These are phyloP conservation scores for Acanthiza pusilla DNA, from an alignment of 2,797 vertebrate genomes.

Conservation along the genomic window DNA sequence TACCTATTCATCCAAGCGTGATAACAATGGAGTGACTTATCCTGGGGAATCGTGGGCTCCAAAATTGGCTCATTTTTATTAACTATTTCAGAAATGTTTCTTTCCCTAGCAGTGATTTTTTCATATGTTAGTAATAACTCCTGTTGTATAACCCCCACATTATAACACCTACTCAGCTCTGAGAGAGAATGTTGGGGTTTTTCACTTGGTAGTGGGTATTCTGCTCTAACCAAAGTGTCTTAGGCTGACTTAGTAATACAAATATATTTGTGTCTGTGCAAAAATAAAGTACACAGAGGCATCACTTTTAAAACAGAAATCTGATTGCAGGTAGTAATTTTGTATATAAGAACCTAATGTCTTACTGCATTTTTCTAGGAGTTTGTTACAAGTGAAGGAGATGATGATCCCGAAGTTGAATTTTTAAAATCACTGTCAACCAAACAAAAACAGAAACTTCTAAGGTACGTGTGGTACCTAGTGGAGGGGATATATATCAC, in stretches of 20 bases:
- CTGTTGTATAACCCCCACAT: constrained; percentile 14
- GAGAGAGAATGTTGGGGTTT: not conserved
- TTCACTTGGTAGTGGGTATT: not conserved
- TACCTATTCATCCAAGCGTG: constrained; percentile 38
- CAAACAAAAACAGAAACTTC: constrained; percentile 96
- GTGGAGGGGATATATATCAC: not conserved
- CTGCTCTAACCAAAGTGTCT: not conserved
- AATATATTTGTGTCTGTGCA: not conserved
- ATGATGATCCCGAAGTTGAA: constrained; percentile 96
- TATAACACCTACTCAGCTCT: constrained; percentile 28
- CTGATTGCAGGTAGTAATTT: not conserved
- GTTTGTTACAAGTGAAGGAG: constrained; percentile 92
- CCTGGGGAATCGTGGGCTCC: constrained; percentile 27
- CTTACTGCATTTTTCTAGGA: constrained; percentile 73
- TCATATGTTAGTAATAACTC: constrained; percentile 29
- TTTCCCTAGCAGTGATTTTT: constrained; percentile 10
- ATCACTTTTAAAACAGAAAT: not conserved
- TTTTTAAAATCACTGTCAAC: constrained; percentile 96
- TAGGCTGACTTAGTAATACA: not conserved
- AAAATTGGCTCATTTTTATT: constrained; percentile 36
- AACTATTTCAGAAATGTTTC: constrained; percentile 50
- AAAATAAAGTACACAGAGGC: not conserved
- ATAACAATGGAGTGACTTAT: constrained; percentile 57
- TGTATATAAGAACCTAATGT: not conserved
- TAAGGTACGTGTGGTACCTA: constrained; percentile 78